phyloP scores from a whole-genome alignment of 2,113 vertebrate genomes.

The Hyperopisus bebe region DNA sequence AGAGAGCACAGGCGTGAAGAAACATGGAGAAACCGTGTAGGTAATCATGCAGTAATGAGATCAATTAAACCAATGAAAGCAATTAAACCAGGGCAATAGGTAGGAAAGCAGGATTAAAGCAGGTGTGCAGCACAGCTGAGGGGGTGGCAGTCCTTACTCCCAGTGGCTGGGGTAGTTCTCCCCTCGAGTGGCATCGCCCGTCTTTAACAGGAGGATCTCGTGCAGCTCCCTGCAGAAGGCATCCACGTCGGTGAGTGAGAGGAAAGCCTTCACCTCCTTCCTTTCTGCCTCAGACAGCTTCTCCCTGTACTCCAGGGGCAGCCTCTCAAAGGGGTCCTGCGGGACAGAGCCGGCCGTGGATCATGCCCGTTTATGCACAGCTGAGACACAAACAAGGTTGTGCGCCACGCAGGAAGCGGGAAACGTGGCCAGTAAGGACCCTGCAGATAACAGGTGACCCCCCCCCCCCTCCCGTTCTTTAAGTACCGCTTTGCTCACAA shows the following conservation, averaged over 20 bases:
- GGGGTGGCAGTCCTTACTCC: constrained; percentile 48
- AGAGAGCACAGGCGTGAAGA: not conserved
- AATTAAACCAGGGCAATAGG: not conserved
- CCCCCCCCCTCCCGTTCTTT: not conserved
- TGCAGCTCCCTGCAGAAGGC: constrained; percentile 55
- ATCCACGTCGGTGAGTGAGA: constrained; percentile 46
- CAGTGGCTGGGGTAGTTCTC: constrained; percentile 43
- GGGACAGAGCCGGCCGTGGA: not conserved
- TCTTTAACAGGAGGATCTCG: constrained; percentile 61
- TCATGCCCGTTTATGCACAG: not conserved
- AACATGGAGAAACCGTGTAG: not conserved
- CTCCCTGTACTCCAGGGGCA: constrained; percentile 40
- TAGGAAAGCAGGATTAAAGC: not conserved
- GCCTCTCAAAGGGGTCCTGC: constrained; percentile 54
- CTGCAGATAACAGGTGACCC: not conserved
- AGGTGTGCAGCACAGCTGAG: not conserved
- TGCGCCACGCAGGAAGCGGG: not conserved
- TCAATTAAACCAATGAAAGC: not conserved
- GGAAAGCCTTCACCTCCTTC: constrained; percentile 44
- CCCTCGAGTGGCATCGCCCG: constrained; percentile 21
- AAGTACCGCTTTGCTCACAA: not conserved
- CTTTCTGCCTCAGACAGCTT: constrained; percentile 37
- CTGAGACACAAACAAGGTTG: not conserved
- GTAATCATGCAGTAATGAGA: not conserved
- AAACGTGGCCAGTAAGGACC: not conserved